These are phyloP conservation scores for Lophotriccus pileatus DNA, from an alignment of 2,797 vertebrate genomes.

Conservation along the genomic window DNA sequence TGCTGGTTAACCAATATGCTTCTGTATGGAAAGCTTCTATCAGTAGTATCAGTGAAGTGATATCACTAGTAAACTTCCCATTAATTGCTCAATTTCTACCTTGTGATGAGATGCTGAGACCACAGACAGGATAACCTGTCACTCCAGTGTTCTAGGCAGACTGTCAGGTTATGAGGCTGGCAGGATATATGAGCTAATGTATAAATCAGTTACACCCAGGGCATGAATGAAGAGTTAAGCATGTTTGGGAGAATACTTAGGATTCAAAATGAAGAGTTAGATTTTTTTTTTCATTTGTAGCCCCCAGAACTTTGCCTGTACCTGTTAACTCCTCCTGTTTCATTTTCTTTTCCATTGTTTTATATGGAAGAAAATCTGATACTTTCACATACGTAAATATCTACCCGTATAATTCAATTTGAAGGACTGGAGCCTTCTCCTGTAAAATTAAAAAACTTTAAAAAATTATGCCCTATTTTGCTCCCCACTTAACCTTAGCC, in stretches of 20 bases:
- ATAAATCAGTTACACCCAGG: constrained; percentile 35
- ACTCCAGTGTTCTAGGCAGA: background rate
- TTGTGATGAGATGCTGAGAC: constrained; percentile 33
- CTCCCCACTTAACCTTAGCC: background rate
- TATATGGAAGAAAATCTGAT: background rate
- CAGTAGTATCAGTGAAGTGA: constrained; percentile 47
- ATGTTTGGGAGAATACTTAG: constrained; percentile 50
- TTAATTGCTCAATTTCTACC: constrained; percentile 61
- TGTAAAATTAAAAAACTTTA: background rate
- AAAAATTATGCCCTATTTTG: background rate
- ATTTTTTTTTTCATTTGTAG: constrained; percentile 4
- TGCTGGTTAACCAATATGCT: background rate
- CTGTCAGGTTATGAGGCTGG: constrained; percentile 32
- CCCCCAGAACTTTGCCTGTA: background rate
- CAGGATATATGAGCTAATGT: constrained; percentile 30
- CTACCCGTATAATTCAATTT: background rate
- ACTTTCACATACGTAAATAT: background rate
- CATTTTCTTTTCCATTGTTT: background rate
- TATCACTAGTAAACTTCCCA: constrained; percentile 68
- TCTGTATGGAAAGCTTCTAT: background rate
- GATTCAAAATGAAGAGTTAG: constrained; percentile 62
- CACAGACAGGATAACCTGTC: constrained; percentile 38
- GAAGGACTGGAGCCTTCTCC: background rate
- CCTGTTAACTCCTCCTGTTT: background rate
- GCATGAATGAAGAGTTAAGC: constrained; percentile 52